Evolutionary conservation across 2,797 vertebrate species (phyloP).

Genomic region (Ataeniobius toweri): DNA sequence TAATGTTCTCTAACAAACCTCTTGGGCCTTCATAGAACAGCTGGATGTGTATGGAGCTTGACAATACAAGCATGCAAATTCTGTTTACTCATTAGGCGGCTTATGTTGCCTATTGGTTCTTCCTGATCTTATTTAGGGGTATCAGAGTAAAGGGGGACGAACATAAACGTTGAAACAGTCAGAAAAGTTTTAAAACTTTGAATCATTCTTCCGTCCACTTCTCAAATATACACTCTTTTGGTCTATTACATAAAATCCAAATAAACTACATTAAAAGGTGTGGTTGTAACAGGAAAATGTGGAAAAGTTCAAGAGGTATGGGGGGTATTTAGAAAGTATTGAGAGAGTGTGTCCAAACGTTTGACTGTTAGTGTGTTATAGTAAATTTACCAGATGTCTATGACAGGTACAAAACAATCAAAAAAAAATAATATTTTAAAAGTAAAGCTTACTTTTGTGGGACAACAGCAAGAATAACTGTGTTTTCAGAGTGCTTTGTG

Average conservation of each 20-base stretch:
- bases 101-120: too few species aligned
- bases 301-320: too few species aligned
- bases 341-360: too few species aligned
- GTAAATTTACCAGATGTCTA: background rate
- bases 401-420: background rate
- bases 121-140: background rate
- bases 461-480: constrained; percentile 89
- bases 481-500: constrained; percentile 88
- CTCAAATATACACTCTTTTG: background rate
- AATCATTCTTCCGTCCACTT: background rate
- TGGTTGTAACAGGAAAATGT: background rate
- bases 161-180: background rate
- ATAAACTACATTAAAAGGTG: too few species aligned
- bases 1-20: too few species aligned
- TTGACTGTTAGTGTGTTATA: background rate
- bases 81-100: too few species aligned
- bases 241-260: too few species aligned
- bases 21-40: too few species aligned
- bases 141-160: background rate
- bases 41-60: too few species aligned
- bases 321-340: too few species aligned
- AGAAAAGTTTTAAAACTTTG: background rate
- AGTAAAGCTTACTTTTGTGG: constrained; percentile 83
- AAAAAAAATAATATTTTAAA: background rate
- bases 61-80: too few species aligned